phyloP scores from a whole-genome alignment of 2,113 vertebrate species.

The Phalacrocorax aristotelis region DNA sequence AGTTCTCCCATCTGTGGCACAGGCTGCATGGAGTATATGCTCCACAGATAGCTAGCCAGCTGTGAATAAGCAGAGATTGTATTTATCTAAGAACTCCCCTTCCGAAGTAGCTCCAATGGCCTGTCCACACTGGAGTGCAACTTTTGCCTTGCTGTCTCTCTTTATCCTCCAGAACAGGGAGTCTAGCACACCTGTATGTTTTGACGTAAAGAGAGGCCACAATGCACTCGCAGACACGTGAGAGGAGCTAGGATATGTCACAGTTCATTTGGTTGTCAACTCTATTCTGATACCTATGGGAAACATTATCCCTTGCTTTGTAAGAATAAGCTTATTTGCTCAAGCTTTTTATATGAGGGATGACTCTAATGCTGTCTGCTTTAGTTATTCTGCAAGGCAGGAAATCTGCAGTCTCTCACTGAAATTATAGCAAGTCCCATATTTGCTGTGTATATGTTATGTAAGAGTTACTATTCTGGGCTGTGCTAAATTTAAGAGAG shows the following conservation, averaged over 20 bases:
- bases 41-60: neutral
- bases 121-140: neutral
- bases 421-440: constrained; percentile 24
- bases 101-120: neutral
- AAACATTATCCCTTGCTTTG: neutral
- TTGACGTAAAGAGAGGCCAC: neutral
- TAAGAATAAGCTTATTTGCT: constrained; percentile 14
- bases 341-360: neutral
- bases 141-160: neutral
- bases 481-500: constrained; percentile 41
- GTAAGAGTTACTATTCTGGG: constrained; percentile 54
- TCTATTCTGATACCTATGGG: neutral
- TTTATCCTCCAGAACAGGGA: neutral
- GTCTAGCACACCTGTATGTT: neutral
- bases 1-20: neutral
- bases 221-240: neutral
- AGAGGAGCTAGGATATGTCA: neutral
- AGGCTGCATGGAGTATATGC: neutral
- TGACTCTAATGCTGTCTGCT: neutral
- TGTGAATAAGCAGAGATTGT: neutral
- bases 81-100: neutral
- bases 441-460: constrained; percentile 53
- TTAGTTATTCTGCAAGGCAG: neutral
- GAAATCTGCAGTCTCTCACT: constrained; percentile 27
- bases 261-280: neutral